Conservation (phyloP, 2,113 vertebrate genomes). For the Montifringilla adamsi region DNA sequence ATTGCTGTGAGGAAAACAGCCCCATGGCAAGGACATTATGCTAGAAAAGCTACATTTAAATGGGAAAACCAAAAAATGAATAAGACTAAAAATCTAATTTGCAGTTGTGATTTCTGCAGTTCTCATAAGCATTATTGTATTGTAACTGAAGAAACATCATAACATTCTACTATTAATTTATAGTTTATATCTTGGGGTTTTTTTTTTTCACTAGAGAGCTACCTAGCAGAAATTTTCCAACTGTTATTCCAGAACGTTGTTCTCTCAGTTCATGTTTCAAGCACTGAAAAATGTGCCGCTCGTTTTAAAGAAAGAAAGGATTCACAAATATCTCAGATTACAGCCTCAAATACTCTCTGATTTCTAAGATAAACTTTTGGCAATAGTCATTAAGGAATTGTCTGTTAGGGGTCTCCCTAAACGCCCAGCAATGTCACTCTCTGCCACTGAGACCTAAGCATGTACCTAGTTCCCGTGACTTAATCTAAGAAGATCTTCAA, state of each 20-base stretch:
- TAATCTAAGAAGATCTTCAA: neutral
- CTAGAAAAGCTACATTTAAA: neutral
- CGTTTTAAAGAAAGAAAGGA: neutral
- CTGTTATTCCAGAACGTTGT: neutral
- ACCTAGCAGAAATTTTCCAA: neutral
- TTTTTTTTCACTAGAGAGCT: neutral
- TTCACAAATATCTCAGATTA: neutral
- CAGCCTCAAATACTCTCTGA: neutral
- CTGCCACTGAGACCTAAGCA: neutral
- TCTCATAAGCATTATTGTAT: neutral
- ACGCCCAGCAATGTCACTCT: neutral
- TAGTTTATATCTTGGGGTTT: fast-evolving
- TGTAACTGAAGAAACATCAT: fast-evolving
- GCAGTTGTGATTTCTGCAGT: neutral
- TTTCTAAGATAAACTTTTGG: neutral
- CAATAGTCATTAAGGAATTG: neutral
- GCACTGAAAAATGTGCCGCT: neutral
- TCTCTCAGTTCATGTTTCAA: neutral
- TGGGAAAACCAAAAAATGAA: neutral
- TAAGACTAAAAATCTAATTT: neutral
- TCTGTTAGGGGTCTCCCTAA: neutral
- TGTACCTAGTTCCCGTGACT: neutral
- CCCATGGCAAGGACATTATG: neutral
- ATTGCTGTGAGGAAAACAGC: neutral
- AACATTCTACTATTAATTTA: neutral